These are phyloP conservation scores for Sebastes minor DNA, from an alignment of 2,797 vertebrate species.

Conservation along the genomic window DNA sequence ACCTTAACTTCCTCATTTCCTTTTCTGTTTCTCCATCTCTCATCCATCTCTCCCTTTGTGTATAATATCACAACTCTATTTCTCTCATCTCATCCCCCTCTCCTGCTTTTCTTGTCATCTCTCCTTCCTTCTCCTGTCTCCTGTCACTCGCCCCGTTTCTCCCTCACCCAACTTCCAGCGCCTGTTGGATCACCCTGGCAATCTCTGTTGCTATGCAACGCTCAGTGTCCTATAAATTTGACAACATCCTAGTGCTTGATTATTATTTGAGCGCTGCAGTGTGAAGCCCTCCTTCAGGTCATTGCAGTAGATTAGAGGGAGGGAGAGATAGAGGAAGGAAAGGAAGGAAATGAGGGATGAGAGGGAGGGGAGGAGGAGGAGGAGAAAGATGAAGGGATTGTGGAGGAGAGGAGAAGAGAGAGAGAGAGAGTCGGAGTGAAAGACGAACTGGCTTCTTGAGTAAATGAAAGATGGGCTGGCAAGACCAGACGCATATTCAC, in stretches of 20 bases:
- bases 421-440: slow-evolving; percentile 20
- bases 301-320: slow-evolving; percentile 74
- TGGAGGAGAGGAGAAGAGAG: background rate
- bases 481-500: slow-evolving; percentile 32
- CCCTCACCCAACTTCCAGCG: slow-evolving; percentile 65
- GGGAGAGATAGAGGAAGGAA: slow-evolving; percentile 51
- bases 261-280: slow-evolving; percentile 82
- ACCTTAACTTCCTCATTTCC: slow-evolving; percentile 50
- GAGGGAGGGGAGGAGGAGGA: slow-evolving; percentile 27
- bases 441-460: slow-evolving; percentile 41
- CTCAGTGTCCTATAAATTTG: slow-evolving; percentile 82
- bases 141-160: slow-evolving; percentile 66
- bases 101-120: slow-evolving; percentile 48
- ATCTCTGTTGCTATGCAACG: slow-evolving; percentile 85
- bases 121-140: slow-evolving; percentile 55
- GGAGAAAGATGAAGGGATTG: slow-evolving; percentile 38
- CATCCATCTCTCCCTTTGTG: slow-evolving; percentile 43
- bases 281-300: slow-evolving; percentile 78
- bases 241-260: slow-evolving; percentile 82
- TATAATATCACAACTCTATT: slow-evolving; percentile 26
- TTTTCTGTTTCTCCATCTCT: slow-evolving; percentile 30
- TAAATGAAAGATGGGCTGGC: slow-evolving; percentile 56
- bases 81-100: slow-evolving; percentile 42
- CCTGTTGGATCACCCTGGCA: slow-evolving; percentile 76
- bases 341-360: slow-evolving; percentile 48